Evolutionary conservation across 2,113 vertebrate genomes (phyloP), one percentile per base, ranked within the genome.

Genomic region (Strix uralensis): DNA sequence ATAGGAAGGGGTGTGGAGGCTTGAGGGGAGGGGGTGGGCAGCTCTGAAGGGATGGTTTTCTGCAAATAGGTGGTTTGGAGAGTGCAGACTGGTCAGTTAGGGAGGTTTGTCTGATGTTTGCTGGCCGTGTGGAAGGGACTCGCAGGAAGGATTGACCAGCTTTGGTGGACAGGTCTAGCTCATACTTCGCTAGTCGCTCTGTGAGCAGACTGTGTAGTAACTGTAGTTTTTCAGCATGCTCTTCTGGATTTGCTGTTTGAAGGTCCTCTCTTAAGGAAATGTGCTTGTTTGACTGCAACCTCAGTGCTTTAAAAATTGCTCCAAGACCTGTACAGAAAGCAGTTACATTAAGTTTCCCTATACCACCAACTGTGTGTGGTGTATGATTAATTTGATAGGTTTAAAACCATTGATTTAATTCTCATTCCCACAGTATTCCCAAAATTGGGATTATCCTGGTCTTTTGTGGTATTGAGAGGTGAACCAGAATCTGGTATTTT

Each of bases 121-220:
- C 42, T 54, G 32, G 9, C 32, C 11, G 0, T 9, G 2, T 4
- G 3, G 67, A 69, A 62, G 21, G 40, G n/a, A 23, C n/a, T 27
- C 6, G 26, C 22, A 6, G 75, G 40, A 67, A n/a, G 70, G 49
- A 46, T 12, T 86, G 59, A 40, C 51, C 47, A 46, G 21, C 58
- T 67, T 40, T 69, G 72, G 57, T 58, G 49, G 42, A 8, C 69
- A 40, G 23, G 58, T 54, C 27, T 42, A 51, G 54, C n/a, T 55
- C 16, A 4, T 29, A 13, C 65, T 51, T 32, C 29, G 36, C 57
- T 62, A 7, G 14, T n/a, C 0, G 0, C 11, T 21, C 21, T 0
- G 2, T 30, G 34, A 34, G 52, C 8, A 15, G 30, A 5, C 42
- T 73, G 81, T 19, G n/a, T 59, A 57, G 29, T 36, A 82, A 5